Evolutionary conservation across 2,113 vertebrate genomes (phyloP).

Genomic region (Ranitomeya imitator): DNA sequence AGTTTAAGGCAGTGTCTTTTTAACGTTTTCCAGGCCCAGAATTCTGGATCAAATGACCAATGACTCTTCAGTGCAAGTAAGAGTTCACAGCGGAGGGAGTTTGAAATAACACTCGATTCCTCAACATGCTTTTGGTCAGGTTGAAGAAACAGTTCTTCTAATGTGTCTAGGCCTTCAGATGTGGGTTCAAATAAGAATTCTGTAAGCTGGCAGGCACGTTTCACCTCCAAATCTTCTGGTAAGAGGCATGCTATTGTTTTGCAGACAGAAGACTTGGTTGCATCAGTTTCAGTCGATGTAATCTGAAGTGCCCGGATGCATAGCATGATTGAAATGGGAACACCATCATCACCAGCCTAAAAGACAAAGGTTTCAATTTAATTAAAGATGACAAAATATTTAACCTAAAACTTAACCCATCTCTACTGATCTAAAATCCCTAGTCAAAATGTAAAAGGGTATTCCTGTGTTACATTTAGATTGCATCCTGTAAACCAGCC

Average conservation of each 20-base stretch:
- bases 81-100: constrained; percentile 94
- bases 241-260: constrained; percentile 92
- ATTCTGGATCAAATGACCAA: constrained; percentile 97
- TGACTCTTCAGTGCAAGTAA: constrained; percentile 92
- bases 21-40: constrained; percentile 99
- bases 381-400: neutral
- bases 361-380: neutral
- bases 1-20: constrained; percentile 87
- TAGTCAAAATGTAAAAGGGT: too few species aligned
- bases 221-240: constrained; percentile 90
- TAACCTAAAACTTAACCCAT: neutral
- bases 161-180: constrained; percentile 78
- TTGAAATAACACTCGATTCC: constrained; percentile 88
- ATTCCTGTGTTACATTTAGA: too few species aligned
- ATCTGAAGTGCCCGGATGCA: constrained; percentile 95
- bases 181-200: constrained; percentile 89
- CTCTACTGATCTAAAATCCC: too few species aligned
- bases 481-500: too few species aligned
- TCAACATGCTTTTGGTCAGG: constrained; percentile 95
- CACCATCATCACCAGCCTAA: constrained; percentile 83
- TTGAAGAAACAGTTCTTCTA: constrained; percentile 88
- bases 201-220: constrained; percentile 92
- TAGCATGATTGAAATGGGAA: constrained; percentile 86
- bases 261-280: constrained; percentile 89
- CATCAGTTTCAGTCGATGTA: constrained; percentile 83